A percentile compares a stretch with the other conserved stretches of the same genome.
These are phyloP conservation scores for Channa striata DNA, from an alignment of 2,797 vertebrate species.

Conservation along the genomic window DNA sequence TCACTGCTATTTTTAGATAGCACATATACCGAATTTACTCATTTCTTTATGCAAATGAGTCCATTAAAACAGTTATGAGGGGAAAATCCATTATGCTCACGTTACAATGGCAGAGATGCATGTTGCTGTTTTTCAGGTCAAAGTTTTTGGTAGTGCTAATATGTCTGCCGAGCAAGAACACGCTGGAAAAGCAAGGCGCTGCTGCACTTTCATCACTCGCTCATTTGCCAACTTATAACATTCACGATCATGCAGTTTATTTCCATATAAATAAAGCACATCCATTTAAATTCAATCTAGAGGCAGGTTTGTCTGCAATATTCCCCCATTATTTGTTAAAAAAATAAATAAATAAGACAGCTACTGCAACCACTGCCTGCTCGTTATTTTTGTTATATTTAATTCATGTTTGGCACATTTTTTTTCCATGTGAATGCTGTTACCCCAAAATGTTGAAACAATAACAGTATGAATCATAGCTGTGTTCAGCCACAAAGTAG, in stretches of 20 bases:
- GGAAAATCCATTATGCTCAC: conserved; percentile 68
- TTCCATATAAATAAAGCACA: conserved; percentile 78
- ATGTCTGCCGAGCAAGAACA: conserved; percentile 38
- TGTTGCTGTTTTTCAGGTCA: conserved; percentile 71
- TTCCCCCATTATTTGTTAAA: conserved; percentile 44
- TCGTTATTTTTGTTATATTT: conserved; percentile 67
- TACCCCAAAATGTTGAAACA: conserved; percentile 16
- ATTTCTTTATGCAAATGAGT: conserved; percentile 80
- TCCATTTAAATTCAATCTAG: conserved; percentile 71
- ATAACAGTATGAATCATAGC: conserved; percentile 15
- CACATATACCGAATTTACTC: conserved; percentile 69
- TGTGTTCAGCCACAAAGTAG: conserved; percentile 10
- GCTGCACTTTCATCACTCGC: conserved; percentile 68
- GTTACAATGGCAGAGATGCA: conserved; percentile 54
- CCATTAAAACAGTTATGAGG: conserved; percentile 77
- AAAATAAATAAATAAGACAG: conserved; percentile 1
- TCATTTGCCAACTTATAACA: conserved; percentile 70
- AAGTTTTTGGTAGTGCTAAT: conserved; percentile 68
- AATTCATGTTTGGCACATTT: conserved; percentile 51
- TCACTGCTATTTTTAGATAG: conserved; percentile 73
- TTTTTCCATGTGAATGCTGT: conserved; percentile 11
- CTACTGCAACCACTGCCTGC: conserved; percentile 21
- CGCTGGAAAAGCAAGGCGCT: conserved; percentile 18
- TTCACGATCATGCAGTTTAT: conserved; percentile 63
- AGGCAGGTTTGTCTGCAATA: conserved; percentile 62